These are phyloP conservation scores for Pipistrellus pygmaeus DNA, from an alignment of 2,797 vertebrate genomes.

Conservation along the genomic window DNA sequence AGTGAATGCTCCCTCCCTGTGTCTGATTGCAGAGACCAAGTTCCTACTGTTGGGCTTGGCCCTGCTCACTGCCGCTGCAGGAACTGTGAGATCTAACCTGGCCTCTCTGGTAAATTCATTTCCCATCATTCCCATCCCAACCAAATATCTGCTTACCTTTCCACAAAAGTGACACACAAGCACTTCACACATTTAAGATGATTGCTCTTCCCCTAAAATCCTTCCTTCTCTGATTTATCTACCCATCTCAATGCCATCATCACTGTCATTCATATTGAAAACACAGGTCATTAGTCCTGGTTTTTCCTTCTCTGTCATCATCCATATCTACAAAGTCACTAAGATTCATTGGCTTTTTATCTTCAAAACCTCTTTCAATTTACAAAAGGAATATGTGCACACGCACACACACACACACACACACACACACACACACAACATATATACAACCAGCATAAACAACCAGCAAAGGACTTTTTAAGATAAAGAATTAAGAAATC, in stretches of 20 bases:
- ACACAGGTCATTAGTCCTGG: neutral
- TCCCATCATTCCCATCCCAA: neutral
- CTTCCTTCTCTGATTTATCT: neutral
- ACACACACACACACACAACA: too few species aligned
- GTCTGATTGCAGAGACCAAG: rapidly evolving
- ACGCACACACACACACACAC: neutral
- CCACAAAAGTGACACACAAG: neutral
- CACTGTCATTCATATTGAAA: neutral
- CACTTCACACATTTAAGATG: neutral
- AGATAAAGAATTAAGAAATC: neutral
- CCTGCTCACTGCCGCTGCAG: rapidly evolving
- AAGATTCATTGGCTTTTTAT: neutral
- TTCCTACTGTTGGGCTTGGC: too few species aligned
- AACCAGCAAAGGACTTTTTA: neutral
- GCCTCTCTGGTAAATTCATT: neutral
- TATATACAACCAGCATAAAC: neutral
- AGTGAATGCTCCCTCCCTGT: rapidly evolving
- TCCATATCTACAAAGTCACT: neutral
- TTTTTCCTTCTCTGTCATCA: neutral
- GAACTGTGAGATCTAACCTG: rapidly evolving
- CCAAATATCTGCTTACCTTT: neutral
- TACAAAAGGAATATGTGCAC: neutral
- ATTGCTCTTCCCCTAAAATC: neutral
- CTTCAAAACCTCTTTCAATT: neutral
- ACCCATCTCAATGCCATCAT: neutral